Evolutionary conservation across 2,113 vertebrate species (phyloP).

Genomic region (Austrofundulus limnaeus): DNA sequence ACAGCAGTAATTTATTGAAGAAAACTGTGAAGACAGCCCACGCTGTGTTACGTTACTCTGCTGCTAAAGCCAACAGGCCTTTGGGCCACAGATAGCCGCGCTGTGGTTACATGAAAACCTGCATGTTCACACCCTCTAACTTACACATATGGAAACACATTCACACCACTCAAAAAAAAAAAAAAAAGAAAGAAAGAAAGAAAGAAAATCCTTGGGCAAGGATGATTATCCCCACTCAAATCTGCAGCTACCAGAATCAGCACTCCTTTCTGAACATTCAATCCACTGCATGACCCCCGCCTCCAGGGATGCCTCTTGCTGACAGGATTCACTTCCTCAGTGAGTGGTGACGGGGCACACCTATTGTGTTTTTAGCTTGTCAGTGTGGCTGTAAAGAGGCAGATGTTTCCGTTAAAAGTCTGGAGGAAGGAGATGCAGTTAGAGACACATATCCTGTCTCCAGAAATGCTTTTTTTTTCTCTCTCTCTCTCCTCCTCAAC

Average conservation of each 20-base stretch:
- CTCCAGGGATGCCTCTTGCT: slow-evolving; percentile 61
- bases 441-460: slow-evolving; percentile 73
- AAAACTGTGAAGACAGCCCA: slow-evolving; percentile 51
- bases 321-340: slow-evolving; percentile 80
- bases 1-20: slow-evolving; percentile 53
- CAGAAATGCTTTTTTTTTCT: slow-evolving; percentile 48
- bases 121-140: slow-evolving; percentile 4
- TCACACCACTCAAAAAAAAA: too few relatives aligned
- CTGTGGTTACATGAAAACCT: slow-evolving; percentile 5
- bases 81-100: slow-evolving; percentile 28
- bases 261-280: slow-evolving; percentile 65
- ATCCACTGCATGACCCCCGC: slow-evolving; percentile 55
- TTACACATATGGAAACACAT: slow-evolving; percentile 8
- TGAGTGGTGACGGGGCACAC: slow-evolving; percentile 39
- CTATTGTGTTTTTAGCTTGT: slow-evolving; percentile 69
- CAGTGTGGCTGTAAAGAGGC: slow-evolving; percentile 63
- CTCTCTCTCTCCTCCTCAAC: slow-evolving; percentile 39
- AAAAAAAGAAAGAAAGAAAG: slow-evolving; percentile 2
- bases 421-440: slow-evolving; percentile 74
- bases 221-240: slow-evolving; percentile 51
- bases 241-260: slow-evolving; percentile 61
- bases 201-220: slow-evolving; percentile 28
- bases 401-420: slow-evolving; percentile 80
- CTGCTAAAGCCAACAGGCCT: slow-evolving; percentile 51
- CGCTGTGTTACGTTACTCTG: slow-evolving; percentile 44